These are phyloP conservation scores for Sitobion miscanthi DNA, from an alignment of 1,140 invertebrate species.

Conservation along the genomic window DNA sequence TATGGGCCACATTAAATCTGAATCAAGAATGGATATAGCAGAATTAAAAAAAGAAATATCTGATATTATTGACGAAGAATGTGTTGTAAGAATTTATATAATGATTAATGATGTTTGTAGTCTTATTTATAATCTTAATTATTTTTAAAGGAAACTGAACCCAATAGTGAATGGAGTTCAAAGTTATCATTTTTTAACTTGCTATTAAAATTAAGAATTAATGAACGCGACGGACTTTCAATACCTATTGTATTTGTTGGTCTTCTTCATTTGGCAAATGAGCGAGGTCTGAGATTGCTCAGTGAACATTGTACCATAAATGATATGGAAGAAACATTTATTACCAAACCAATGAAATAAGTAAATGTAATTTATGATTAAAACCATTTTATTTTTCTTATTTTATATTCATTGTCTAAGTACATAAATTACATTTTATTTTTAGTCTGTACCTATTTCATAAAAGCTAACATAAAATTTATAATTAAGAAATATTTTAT, in stretches of 20 bases:
- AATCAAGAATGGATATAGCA: neutral
- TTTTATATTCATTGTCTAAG: neutral
- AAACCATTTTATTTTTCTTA: neutral
- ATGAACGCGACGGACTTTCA: neutral
- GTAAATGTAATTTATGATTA: neutral
- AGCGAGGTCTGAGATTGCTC: neutral
- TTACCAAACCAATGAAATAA: neutral
- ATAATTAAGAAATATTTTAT: neutral
- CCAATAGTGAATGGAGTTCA: neutral
- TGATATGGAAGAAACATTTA: neutral
- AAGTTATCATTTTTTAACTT: neutral
- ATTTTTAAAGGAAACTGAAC: neutral
- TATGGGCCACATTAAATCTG: neutral
- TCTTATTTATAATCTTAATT: neutral
- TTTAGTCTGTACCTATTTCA: neutral
- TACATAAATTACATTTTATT: neutral
- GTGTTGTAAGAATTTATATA: conserved; percentile 22
- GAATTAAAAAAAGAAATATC: conserved; percentile 23
- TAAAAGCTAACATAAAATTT: neutral
- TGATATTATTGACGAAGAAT: conserved; percentile 27
- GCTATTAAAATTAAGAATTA: neutral
- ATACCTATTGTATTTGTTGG: neutral
- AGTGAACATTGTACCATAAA: neutral
- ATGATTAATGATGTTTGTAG: neutral
- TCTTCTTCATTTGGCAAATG: conserved; percentile 31